Base-by-base conservation (phyloP, 2,797 vertebrate species). In the Microctenopoma stevenorrisi region DNA sequence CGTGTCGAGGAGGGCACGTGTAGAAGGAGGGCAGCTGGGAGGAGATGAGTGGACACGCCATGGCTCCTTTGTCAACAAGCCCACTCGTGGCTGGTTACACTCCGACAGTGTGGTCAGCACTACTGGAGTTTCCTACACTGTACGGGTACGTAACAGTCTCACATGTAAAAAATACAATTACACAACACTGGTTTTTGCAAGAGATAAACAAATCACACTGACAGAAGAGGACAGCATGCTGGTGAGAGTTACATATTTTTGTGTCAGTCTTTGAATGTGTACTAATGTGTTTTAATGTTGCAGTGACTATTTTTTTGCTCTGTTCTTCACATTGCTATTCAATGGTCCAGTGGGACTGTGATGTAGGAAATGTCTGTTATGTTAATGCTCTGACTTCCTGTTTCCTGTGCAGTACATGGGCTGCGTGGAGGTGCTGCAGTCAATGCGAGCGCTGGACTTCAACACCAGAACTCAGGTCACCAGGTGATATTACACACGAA, bases 31-130 rank as follows among this genome's bases (percentile, higher is more conserved):
- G 64, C 98, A 99, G 90, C 95, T 99, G 38, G 98, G 96, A 57
- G 98, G 98, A 44, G 98, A 99, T 49, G 98, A 99, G 90, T 99
- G 98, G 97, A 98, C 97, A 2, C 95, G 98, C 28, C 97, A 99
- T 66, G 98, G 98, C 89, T 98, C 97, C 90, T 99, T 99, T 38
- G 98, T 99, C 88, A 98, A 99, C 93, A 99, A 99, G 80, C 98
- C 98, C 82, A 96, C 92, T 33, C 95, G 97, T 0, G 97, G 98
- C 75, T 99, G 98, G 98, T 95, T 99, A 88, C 98, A 99, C 88
- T 96, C 96, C 0, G 97, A 98, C 89, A 95, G 92, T 79, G 96
- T 97, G 76, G 96, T 99, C 94, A 98, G 96, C 96, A 95, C 95
- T 72, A 90, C 95, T 0, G 98, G 98, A n/a, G 97, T 99, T 85